Conservation (phyloP, 2,888 invertebrate species). For the Halocaridina rubra region DNA sequence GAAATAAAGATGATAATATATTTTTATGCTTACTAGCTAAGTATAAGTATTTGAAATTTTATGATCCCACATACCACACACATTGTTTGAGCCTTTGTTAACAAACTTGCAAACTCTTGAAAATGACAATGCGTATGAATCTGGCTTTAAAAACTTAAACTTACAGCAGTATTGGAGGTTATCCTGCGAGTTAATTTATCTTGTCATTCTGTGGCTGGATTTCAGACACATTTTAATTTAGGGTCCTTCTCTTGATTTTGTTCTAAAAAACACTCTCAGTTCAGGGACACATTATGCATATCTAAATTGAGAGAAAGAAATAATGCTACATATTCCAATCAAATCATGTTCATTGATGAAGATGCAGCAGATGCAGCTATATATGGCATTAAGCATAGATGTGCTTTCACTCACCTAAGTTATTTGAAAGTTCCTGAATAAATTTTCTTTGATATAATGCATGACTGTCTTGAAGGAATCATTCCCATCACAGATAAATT, state of each 20-base stretch:
- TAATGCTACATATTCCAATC: conserved; percentile 12
- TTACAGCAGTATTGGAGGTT: neutral
- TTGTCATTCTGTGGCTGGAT: conserved; percentile 9
- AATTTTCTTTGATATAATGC: conserved; percentile 10
- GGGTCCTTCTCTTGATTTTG: conserved; percentile 10
- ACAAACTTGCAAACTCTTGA: neutral
- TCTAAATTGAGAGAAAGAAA: neutral
- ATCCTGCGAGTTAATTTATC: neutral
- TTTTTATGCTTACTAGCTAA: no score
- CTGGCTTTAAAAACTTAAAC: neutral
- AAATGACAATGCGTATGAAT: neutral
- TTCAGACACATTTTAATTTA: conserved; percentile 20
- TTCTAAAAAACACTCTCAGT: neutral
- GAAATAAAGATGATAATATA: conserved; percentile 3
- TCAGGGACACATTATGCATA: neutral
- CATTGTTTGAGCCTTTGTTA: conserved; percentile 8
- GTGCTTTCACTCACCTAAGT: conserved; percentile 4
- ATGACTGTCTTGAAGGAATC: conserved; percentile 16
- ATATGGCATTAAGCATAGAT: conserved; percentile 18
- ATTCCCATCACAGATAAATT: conserved; percentile 6
- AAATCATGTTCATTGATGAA: conserved; percentile 7
- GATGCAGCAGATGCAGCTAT: conserved; percentile 16
- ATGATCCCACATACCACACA: conserved; percentile 12
- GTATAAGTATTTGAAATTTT: neutral
- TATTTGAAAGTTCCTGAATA: neutral